phyloP scores from a whole-genome alignment of 2,113 vertebrate species.

The Micronycteris hirsuta region DNA sequence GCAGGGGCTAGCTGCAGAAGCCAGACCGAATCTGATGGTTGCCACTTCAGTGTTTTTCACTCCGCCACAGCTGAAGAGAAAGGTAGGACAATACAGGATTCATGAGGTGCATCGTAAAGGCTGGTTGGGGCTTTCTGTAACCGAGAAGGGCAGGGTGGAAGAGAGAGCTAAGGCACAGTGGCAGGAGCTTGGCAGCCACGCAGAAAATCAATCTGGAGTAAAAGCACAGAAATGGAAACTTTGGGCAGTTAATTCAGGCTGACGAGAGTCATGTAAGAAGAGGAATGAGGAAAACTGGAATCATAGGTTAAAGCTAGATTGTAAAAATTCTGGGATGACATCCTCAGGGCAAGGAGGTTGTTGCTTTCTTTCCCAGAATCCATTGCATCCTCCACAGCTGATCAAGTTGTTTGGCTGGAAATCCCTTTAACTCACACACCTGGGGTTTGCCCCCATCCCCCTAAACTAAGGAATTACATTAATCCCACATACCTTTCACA shows the following conservation, averaged over 20 bases:
- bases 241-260: background rate
- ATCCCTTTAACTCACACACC: background rate
- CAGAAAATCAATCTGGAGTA: background rate
- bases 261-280: background rate
- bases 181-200: background rate
- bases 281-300: background rate
- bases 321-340: background rate
- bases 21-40: background rate
- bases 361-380: background rate
- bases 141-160: background rate
- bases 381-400: background rate
- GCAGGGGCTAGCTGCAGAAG: background rate
- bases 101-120: background rate
- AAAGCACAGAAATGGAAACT: conserved; percentile 38
- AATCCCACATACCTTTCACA: background rate
- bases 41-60: background rate
- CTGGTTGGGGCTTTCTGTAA: background rate
- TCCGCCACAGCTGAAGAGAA: background rate
- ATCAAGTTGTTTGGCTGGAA: background rate
- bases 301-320: background rate
- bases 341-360: background rate
- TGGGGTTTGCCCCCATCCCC: background rate
- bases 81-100: background rate
- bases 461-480: background rate
- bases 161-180: background rate